Conservation (phyloP, 2,888 invertebrate genomes). For the Branchipolynoe longqiensis region DNA sequence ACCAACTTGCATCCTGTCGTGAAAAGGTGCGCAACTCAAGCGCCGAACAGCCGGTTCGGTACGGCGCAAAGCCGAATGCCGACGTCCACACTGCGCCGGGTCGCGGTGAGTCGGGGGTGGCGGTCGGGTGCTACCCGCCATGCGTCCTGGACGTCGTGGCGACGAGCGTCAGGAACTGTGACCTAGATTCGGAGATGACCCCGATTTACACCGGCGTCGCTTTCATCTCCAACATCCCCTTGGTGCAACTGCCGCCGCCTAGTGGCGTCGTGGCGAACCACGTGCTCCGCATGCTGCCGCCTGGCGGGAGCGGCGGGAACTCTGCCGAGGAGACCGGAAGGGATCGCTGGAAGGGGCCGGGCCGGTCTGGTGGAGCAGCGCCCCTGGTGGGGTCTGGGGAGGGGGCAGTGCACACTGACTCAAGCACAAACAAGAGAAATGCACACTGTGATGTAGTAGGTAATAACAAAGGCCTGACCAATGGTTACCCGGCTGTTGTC, state of each 20-base stretch:
- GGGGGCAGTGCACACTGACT: neutral
- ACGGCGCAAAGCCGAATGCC: neutral
- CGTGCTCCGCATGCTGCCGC: no score
- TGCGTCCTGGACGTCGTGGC: neutral
- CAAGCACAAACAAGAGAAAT: neutral
- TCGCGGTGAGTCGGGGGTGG: neutral
- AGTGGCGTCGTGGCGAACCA: no score
- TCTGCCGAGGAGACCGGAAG: no score
- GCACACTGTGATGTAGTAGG: neutral
- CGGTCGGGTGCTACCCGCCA: neutral
- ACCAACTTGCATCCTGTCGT: no score
- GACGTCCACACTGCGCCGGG: neutral
- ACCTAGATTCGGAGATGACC: neutral
- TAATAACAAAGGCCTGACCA: neutral
- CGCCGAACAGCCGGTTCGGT: no score
- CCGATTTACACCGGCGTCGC: conserved; percentile 4
- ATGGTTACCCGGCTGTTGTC: neutral
- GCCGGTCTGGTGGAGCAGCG: neutral
- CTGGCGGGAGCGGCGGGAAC: no score
- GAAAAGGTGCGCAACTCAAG: no score
- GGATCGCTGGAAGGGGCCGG: neutral
- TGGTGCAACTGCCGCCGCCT: neutral
- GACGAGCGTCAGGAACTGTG: neutral
- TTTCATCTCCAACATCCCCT: neutral
- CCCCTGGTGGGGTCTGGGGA: neutral